Evolutionary conservation across 2,888 invertebrate species (phyloP).

Genomic region (Apocheima hispidaria): DNA sequence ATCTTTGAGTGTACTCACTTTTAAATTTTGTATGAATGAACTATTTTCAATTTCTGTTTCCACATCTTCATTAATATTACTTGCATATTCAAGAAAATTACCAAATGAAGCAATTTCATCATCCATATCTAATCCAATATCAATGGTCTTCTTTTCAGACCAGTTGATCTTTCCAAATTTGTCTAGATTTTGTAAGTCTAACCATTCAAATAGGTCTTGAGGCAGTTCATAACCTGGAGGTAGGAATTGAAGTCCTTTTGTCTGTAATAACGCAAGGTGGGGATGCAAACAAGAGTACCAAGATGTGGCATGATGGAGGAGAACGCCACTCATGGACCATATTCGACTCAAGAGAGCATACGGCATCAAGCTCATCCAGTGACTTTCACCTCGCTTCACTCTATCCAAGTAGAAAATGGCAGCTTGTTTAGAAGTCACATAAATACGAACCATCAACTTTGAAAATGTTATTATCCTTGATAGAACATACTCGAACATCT

Average conservation of each 20-base stretch:
- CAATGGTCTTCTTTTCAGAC: constrained; percentile 60
- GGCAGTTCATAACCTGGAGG: constrained; percentile 77
- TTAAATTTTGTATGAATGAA: constrained; percentile 8
- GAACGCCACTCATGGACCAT: constrained; percentile 80
- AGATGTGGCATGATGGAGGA: constrained; percentile 76
- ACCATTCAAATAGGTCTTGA: constrained; percentile 75
- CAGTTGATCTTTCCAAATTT: constrained; percentile 71
- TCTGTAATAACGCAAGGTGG: constrained; percentile 68
- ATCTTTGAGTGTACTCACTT: neutral
- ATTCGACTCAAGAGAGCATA: constrained; percentile 84
- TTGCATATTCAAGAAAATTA: constrained; percentile 70
- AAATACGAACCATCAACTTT: constrained; percentile 83
- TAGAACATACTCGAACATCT: constrained; percentile 86
- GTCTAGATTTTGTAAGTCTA: constrained; percentile 79
- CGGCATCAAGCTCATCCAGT: constrained; percentile 84
- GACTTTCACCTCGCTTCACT: constrained; percentile 83
- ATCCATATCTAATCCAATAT: constrained; percentile 56
- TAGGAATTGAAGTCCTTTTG: constrained; percentile 80
- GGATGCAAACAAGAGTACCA: constrained; percentile 82
- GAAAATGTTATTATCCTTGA: constrained; percentile 84
- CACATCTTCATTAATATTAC: constrained; percentile 53
- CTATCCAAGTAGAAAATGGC: constrained; percentile 82
- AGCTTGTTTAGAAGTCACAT: constrained; percentile 76
- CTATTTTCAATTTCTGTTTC: constrained; percentile 34
- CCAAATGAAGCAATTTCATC: constrained; percentile 60